Base-by-base conservation (phyloP, 2,888 invertebrate genomes). In the Nomada ferruginata region DNA sequence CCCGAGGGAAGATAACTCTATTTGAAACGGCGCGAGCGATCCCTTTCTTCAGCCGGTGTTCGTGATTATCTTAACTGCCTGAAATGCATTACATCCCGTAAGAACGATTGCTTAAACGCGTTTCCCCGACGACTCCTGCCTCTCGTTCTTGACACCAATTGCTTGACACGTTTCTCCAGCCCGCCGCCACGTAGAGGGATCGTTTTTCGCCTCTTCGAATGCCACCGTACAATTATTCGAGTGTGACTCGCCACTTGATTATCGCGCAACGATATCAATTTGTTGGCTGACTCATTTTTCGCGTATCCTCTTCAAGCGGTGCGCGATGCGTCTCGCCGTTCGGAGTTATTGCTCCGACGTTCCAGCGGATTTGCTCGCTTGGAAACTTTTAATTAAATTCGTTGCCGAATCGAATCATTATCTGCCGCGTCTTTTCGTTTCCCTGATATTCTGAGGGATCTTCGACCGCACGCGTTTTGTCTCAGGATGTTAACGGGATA, bases 21-120 rank as follows among this genome's bases (percentile, higher is more conserved):
- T 72, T 77, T 44, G 61, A 47, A 47, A 47, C 10, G 11, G 29
- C 52, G 57, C 23, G 71, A 3, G 13, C 23, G 77, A 76, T 74
- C 77, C 80, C 70, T 80, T 78, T 78, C 84, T 85, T 79, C 36
- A 68, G 42, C 66, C 42, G 18, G 42, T 18, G 68, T 57, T 11
- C 86, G 66, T 72, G 82, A 89, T 89, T 82, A 86, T 83, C 89
- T 89, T 89, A 89, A 89, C 89, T 79, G 76, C 70, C 83, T 86
- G 76, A 87, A 87, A 83, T 87, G 85, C 87, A 87, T 89, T 86
- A 87, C 88, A 87, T 88, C 87, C 88, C 88, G 86, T 88, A 88
- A 86, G 88, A 0, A 76, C 75, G 78, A 81, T 87, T 79, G 85
- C 86, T 85, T 79, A 84, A 87, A 85, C 70, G 64, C 81, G 82